phyloP scores from a whole-genome alignment of 2,113 vertebrate genomes.

The Columbina picui region DNA sequence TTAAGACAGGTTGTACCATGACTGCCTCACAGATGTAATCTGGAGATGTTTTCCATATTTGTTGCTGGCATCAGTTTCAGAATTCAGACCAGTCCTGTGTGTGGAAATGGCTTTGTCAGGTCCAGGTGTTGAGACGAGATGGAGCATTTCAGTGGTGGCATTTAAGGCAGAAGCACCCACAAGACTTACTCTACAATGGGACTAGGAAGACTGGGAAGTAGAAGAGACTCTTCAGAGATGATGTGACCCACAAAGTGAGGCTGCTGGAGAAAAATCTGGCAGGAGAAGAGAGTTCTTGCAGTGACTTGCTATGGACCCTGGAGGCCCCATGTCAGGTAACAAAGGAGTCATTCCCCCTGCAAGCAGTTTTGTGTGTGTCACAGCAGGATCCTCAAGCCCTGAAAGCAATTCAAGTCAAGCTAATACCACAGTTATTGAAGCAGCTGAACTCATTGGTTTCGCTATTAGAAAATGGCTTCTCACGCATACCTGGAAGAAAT shows the following conservation, averaged over 20 bases:
- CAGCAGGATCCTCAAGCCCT: background rate
- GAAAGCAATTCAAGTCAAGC: background rate
- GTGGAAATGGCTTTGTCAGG: background rate
- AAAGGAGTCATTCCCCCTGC: background rate
- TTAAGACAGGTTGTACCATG: background rate
- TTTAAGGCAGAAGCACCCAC: background rate
- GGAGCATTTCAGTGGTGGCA: background rate
- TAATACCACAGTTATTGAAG: background rate
- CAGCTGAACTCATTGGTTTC: background rate
- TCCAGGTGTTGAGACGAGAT: background rate
- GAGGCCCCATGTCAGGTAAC: background rate
- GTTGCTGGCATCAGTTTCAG: background rate
- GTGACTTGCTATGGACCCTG: background rate
- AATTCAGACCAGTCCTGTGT: fast-evolving
- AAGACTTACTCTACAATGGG: background rate
- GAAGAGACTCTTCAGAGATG: background rate
- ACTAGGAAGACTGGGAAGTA: background rate
- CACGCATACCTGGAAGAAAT: background rate
- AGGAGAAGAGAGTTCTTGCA: background rate
- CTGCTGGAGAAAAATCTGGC: background rate
- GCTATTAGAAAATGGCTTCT: background rate
- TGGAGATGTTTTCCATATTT: background rate
- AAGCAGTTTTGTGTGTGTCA: background rate
- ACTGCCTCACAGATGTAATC: too few relatives aligned
- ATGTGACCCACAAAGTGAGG: background rate